Base-by-base conservation (phyloP, 2,888 invertebrate genomes). In the Enchytraeus crypticus region DNA sequence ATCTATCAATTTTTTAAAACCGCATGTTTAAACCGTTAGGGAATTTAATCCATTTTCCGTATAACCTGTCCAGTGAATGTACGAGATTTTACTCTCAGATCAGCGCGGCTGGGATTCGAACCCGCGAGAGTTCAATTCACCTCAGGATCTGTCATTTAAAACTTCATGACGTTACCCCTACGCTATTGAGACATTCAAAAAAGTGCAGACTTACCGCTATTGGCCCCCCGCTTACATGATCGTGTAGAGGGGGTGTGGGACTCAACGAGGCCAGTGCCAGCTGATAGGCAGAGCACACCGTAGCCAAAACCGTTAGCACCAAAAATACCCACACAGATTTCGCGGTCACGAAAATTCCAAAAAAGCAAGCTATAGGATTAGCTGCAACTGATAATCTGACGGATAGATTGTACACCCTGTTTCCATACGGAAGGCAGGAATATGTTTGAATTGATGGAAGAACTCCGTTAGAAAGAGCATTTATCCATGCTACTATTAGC, bases 361-460 rank as follows among this genome's bases (percentile, higher is more conserved):
- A 11, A 47, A 69, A 60, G 47, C 69, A 69, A 11, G 67, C 68
- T 88, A 85, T 78, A 33, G 92, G 91, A 80, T 89, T 90, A 32
- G 90, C 88, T 78, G 90, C 85, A 65, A 86, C 86, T 68, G 87
- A 84, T 68, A 92, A 81, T 60, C 87, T 85, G 56, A 86, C 87
- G 5, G 88, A 83, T 72, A 89, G 81, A 80, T 90, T 90, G 80
- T 89, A 91, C 0, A 87, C 84, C 53, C 81, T 80, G 74, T 60
- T 57, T 4, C 90, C 89, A 79, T 90, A 91, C 14, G 91, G 89
- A 72, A 89, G 82, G 73, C 87, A 86, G 56, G 90, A 88, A 77
- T 86, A 91, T 51, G 88, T 85, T 79, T 89, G 88, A 67, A 90
- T 84, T 63, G 88, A 86, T 27, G 89, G 88, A 67, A 90, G 82